Conservation (phyloP, 1,140 invertebrate genomes). For the Paraescarpia echinospica region DNA sequence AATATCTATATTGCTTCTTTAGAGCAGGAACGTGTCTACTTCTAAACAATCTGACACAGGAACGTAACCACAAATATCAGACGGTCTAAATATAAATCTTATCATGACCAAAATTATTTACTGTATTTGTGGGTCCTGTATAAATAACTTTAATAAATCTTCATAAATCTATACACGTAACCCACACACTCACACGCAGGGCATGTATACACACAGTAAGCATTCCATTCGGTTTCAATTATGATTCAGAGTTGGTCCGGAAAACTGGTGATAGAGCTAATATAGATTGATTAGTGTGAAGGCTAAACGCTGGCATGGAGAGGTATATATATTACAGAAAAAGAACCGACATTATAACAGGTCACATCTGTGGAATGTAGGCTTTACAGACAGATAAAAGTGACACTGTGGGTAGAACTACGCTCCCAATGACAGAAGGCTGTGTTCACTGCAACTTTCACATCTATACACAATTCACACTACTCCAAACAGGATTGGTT, state of each 20-base stretch:
- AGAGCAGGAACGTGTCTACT: background rate
- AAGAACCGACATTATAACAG: background rate
- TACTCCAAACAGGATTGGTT: no score
- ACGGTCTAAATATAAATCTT: background rate
- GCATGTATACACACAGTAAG: background rate
- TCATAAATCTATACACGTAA: no score
- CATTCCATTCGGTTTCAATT: background rate
- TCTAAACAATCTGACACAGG: background rate
- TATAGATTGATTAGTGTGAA: background rate
- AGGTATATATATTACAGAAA: background rate
- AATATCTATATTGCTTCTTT: background rate
- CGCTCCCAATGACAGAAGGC: no score
- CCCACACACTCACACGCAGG: no score
- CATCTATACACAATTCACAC: no score
- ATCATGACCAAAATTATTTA: no score
- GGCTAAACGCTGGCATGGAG: background rate
- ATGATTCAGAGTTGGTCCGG: background rate
- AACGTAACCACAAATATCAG: background rate
- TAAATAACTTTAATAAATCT: no score
- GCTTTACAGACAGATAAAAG: background rate
- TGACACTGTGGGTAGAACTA: background rate
- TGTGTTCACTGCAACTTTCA: no score
- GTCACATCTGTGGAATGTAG: background rate
- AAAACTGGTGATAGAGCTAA: background rate
- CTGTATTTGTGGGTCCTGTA: no score